These are phyloP conservation scores for Oasisia sp. DNA, from an alignment of 2,888 invertebrate genomes.

Conservation along the genomic window DNA sequence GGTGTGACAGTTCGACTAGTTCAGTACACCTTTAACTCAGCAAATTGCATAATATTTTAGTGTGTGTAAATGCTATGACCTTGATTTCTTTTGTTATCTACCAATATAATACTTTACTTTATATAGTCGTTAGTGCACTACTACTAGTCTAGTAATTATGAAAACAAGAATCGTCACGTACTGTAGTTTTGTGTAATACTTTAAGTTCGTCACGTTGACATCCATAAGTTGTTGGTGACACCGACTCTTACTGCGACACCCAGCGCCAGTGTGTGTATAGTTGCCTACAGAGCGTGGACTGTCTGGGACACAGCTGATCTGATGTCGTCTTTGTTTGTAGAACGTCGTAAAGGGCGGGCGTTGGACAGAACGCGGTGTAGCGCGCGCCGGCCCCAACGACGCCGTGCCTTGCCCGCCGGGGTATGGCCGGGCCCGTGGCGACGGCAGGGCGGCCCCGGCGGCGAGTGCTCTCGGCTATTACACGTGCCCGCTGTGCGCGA, in stretches of 20 bases:
- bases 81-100: too few species aligned
- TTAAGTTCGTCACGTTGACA: too few species aligned
- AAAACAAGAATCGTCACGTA: too few species aligned
- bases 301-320: background rate
- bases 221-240: background rate
- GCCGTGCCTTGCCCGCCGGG: background rate
- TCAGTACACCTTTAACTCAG: too few species aligned
- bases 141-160: too few species aligned
- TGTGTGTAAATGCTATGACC: too few species aligned
- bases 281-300: background rate
- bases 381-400: background rate
- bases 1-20: too few species aligned
- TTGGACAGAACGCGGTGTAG: background rate
- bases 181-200: too few species aligned
- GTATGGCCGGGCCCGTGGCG: too few species aligned
- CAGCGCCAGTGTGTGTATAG: background rate
- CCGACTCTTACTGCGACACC: background rate
- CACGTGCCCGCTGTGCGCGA: background rate
- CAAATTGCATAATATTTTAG: too few species aligned
- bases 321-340: background rate
- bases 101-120: too few species aligned
- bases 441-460: background rate
- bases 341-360: background rate
- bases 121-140: too few species aligned
- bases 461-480: background rate